Evolutionary conservation across 2,797 vertebrate genomes (phyloP).

Genomic region (Okamejei kenojei): DNA sequence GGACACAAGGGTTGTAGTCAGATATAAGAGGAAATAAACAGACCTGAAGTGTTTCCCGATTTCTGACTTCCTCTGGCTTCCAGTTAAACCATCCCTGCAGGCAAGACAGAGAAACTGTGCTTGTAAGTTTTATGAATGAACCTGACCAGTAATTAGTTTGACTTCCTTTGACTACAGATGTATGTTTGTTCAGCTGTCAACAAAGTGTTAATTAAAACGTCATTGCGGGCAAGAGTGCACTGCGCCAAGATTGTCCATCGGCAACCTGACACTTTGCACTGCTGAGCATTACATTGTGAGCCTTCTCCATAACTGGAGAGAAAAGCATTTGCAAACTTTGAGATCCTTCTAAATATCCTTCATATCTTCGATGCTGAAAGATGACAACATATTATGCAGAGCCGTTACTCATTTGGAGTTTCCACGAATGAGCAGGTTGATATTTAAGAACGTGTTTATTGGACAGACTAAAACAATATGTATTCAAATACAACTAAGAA

Average conservation of each 20-base stretch:
- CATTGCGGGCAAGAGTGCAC: conserved; percentile 3
- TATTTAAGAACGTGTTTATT: neutral
- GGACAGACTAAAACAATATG: neutral
- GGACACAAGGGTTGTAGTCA: conserved; percentile 33
- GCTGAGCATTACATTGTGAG: neutral
- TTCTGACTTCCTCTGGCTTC: conserved; percentile 30
- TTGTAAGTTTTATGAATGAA: conserved; percentile 36
- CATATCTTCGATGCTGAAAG: neutral
- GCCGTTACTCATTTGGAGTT: neutral
- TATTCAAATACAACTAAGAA: neutral
- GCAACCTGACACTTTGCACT: neutral
- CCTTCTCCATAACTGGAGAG: neutral
- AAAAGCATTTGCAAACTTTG: neutral
- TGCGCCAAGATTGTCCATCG: neutral
- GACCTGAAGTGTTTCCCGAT: conserved; percentile 1
- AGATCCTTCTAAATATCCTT: neutral
- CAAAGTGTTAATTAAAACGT: conserved; percentile 38
- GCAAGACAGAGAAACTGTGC: neutral
- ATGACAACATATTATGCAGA: neutral
- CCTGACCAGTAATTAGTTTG: conserved; percentile 25
- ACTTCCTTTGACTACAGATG: conserved; percentile 36
- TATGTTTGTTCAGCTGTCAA: conserved; percentile 38
- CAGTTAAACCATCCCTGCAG: conserved; percentile 29
- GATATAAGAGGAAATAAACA: conserved; percentile 21
- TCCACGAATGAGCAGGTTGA: neutral